A percentile compares a stretch with the other conserved stretches of the same genome.
Conservation (phyloP, 1,140 invertebrate genomes). For the Diachasma alloeum region DNA sequence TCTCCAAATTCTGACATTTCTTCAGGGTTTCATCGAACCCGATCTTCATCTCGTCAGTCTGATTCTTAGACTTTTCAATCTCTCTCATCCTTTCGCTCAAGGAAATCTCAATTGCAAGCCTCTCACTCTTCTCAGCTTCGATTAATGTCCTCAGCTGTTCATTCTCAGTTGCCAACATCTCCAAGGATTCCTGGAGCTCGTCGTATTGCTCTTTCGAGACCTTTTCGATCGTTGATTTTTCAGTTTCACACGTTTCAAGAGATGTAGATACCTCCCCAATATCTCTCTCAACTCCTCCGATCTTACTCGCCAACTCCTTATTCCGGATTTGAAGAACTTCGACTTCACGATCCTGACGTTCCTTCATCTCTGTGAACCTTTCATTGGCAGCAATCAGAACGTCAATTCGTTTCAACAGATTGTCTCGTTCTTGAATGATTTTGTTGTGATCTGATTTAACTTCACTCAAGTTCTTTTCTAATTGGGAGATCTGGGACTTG, state of each 20-base stretch:
- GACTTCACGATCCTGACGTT: slow-evolving; percentile 75
- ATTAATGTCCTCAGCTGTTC: slow-evolving; percentile 75
- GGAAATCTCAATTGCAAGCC: slow-evolving; percentile 45
- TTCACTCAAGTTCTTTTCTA: slow-evolving; percentile 74
- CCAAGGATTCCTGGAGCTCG: slow-evolving; percentile 66
- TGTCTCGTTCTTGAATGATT: slow-evolving; percentile 72
- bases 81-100: slow-evolving; percentile 27
- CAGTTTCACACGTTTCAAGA: not conserved
- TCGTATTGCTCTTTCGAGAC: slow-evolving; percentile 52
- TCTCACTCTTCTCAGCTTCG: slow-evolving; percentile 65
- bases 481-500: slow-evolving; percentile 70
- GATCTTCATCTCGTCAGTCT: slow-evolving; percentile 39
- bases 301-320: slow-evolving; percentile 71
- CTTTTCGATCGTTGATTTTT: not conserved
- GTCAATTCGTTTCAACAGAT: slow-evolving; percentile 75
- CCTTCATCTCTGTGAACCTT: slow-evolving; percentile 78
- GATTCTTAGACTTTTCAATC: slow-evolving; percentile 37
- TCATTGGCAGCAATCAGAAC: slow-evolving; percentile 81
- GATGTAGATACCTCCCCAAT: slow-evolving; percentile 6
- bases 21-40: slow-evolving; percentile 28
- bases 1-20: slow-evolving; percentile 36
- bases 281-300: slow-evolving; percentile 65
- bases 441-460: slow-evolving; percentile 67
- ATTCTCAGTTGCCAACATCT: slow-evolving; percentile 74
- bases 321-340: slow-evolving; percentile 75